Percentiles rank a stretch among this genome's conserved stretches.
phyloP scores from a whole-genome alignment of 2,113 vertebrate genomes.

The Saimiri boliviensis region DNA sequence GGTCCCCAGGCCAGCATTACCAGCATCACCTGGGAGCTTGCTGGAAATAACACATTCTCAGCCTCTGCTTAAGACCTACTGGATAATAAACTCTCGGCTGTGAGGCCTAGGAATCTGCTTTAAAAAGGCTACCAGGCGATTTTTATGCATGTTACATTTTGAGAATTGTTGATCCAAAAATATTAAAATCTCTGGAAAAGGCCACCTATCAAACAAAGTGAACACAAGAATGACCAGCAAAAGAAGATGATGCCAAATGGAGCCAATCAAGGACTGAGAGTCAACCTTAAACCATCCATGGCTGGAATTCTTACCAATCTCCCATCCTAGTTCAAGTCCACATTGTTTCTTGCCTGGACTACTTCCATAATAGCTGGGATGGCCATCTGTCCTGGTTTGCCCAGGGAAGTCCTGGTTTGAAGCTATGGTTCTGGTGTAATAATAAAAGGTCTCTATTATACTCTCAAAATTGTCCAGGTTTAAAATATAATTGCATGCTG shows the following conservation, averaged over 20 bases:
- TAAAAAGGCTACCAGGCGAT: background rate
- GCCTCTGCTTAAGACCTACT: background rate
- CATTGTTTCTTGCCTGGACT: background rate
- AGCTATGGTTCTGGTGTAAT: background rate
- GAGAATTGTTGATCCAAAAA: background rate
- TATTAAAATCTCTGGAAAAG: background rate
- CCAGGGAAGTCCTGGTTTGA: background rate
- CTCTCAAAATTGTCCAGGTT: background rate
- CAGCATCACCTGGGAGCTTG: background rate
- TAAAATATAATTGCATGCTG: background rate
- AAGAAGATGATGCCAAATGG: background rate
- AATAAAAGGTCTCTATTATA: background rate
- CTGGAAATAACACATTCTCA: background rate
- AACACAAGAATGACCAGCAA: background rate
- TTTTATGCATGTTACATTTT: background rate
- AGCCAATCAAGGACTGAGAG: background rate
- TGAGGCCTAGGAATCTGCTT: background rate
- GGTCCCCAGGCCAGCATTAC: background rate
- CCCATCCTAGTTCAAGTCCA: background rate
- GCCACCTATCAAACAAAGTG: background rate
- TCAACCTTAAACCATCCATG: background rate
- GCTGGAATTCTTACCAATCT: background rate
- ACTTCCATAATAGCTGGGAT: background rate
- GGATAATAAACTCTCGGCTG: background rate
- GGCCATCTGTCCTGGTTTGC: background rate